phyloP scores from a whole-genome alignment of 2,113 vertebrate species.

The Daubentonia madagascariensis region DNA sequence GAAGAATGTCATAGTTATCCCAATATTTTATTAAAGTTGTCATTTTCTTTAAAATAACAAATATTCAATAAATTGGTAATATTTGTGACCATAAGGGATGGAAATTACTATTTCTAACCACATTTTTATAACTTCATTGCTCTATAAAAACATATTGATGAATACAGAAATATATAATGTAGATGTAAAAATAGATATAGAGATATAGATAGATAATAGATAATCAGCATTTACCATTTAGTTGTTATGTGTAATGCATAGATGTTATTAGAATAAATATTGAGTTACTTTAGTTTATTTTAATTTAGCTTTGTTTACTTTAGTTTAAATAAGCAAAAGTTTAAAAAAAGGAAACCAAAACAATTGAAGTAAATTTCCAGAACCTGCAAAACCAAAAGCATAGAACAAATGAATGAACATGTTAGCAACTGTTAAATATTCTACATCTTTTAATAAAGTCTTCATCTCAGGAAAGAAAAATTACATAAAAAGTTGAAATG shows the following conservation, averaged over 20 bases:
- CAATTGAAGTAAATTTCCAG: not conserved
- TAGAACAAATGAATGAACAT: not conserved
- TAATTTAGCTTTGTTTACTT: not conserved
- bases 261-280: not conserved
- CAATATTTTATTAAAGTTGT: not conserved
- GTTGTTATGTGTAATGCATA: not conserved
- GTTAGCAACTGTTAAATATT: not conserved
- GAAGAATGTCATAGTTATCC: not conserved
- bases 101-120: not conserved
- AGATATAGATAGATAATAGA: not conserved
- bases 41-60: not conserved
- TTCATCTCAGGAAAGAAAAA: not conserved
- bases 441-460: not conserved
- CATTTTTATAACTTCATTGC: not conserved
- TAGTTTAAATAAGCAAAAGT: not conserved
- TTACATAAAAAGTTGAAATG: not conserved
- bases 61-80: not conserved
- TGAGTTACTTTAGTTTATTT: not conserved
- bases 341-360: not conserved
- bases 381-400: not conserved
- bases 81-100: not conserved
- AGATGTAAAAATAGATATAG: not conserved
- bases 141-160: not conserved
- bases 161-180: not conserved
- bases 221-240: not conserved